These are phyloP conservation scores for Camponotus vicinus DNA, from an alignment of 1,140 invertebrate genomes.

Conservation along the genomic window DNA sequence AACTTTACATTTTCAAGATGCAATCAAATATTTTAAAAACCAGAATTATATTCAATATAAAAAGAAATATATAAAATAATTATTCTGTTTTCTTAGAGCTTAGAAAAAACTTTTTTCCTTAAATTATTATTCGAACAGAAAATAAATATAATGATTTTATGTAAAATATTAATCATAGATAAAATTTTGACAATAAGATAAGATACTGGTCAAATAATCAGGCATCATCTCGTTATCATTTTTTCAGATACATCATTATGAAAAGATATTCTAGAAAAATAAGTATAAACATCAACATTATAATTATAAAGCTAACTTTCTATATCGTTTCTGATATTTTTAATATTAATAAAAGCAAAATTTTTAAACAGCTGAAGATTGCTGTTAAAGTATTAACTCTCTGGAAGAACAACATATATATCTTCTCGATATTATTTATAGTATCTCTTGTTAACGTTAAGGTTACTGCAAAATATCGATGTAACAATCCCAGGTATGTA, in stretches of 20 bases:
- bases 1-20: too few relatives aligned
- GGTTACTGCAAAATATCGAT: not conserved
- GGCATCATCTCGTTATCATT: slow-evolving; percentile 76
- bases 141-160: not conserved
- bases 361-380: not conserved
- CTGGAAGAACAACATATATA: not conserved
- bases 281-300: slow-evolving; percentile 75
- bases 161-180: not conserved
- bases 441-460: not conserved
- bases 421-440: not conserved
- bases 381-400: not conserved
- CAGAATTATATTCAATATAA: too few relatives aligned
- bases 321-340: not conserved
- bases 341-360: not conserved
- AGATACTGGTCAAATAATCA: slow-evolving; percentile 48
- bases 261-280: slow-evolving; percentile 73
- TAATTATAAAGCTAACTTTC: slow-evolving; percentile 71
- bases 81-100: too few relatives aligned
- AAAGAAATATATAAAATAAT: too few relatives aligned
- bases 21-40: too few relatives aligned
- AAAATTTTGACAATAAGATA: not conserved
- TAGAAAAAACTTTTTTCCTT: too few relatives aligned
- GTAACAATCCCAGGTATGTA: not conserved
- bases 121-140: not conserved
- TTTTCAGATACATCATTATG: slow-evolving; percentile 72